Conservation (phyloP, 2,888 invertebrate species). For the Xiphydria camelus region DNA sequence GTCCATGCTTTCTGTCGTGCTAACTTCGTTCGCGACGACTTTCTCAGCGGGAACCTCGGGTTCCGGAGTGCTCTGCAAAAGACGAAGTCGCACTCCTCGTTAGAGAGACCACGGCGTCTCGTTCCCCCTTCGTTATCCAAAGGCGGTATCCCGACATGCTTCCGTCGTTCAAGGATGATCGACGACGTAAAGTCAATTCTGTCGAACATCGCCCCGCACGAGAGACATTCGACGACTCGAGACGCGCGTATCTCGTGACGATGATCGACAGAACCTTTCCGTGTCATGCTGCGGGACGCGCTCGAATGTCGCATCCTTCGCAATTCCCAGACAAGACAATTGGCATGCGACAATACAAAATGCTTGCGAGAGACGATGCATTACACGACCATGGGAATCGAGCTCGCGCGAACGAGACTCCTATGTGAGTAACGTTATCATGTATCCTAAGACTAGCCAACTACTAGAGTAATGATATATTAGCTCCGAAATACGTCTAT, state of each 20-base stretch:
- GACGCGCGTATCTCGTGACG: no score
- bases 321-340: conserved; percentile 33
- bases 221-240: no score
- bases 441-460: no score
- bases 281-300: background rate
- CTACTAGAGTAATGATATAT: conserved; percentile 12
- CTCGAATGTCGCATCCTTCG: conserved; percentile 21
- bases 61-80: conserved; percentile 43
- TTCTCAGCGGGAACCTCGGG: conserved; percentile 42
- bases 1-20: conserved; percentile 44
- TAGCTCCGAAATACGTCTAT: conserved; percentile 43
- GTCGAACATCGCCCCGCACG: no score
- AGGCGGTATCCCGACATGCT: background rate
- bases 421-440: no score
- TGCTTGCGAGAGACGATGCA: conserved; percentile 36
- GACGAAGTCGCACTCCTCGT: conserved; percentile 1
- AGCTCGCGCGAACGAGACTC: no score
- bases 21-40: conserved; percentile 28
- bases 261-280: no score
- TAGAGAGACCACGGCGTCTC: background rate
- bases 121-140: background rate
- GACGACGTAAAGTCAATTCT: background rate
- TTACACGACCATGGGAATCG: background rate
- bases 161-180: background rate
- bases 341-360: conserved; percentile 48